These are phyloP conservation scores for Falco peregrinus DNA, from an alignment of 2,797 vertebrate genomes.

Conservation along the genomic window DNA sequence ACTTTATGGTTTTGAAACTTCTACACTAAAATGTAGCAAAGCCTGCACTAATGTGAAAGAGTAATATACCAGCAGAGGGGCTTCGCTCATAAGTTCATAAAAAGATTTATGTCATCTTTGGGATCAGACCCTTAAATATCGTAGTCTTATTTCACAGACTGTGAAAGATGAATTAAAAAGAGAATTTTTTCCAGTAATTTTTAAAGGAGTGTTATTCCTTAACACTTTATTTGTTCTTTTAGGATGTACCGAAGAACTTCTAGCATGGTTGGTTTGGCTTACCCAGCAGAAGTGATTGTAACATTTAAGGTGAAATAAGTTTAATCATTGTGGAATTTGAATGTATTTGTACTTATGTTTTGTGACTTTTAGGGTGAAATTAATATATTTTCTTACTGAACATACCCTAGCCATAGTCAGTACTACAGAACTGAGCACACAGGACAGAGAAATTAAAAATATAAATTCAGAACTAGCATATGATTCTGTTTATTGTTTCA, in stretches of 20 bases:
- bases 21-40: neutral
- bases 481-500: neutral
- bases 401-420: neutral
- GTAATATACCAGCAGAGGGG: neutral
- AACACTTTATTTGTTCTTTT: conserved; percentile 57
- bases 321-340: conserved; percentile 29
- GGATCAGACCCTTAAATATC: neutral
- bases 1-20: neutral
- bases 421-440: neutral
- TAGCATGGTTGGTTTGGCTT: conserved; percentile 92
- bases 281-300: conserved; percentile 88
- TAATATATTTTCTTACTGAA: neutral
- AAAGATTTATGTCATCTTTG: neutral
- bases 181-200: neutral
- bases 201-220: neutral
- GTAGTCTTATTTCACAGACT: neutral
- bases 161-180: neutral
- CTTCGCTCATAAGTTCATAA: neutral
- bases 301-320: conserved; percentile 88
- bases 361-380: neutral
- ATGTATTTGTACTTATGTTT: neutral
- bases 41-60: neutral
- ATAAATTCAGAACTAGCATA: neutral
- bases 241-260: conserved; percentile 98
- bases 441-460: neutral